Evolutionary conservation across 2,888 invertebrate species (phyloP), one percentile per base, ranked within the genome.

Genomic region (Nymphalis polychloros): DNA sequence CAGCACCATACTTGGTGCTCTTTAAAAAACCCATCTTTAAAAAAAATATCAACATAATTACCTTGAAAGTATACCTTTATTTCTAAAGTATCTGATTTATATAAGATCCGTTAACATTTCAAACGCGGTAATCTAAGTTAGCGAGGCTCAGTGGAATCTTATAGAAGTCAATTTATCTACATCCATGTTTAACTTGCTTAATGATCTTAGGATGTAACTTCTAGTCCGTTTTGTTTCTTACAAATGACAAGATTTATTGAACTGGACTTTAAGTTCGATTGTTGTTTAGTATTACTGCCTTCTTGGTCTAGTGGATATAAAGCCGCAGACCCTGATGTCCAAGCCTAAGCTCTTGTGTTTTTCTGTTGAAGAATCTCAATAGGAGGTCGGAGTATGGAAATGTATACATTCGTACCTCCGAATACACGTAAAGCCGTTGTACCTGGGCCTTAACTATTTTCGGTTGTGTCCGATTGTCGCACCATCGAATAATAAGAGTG

Each of bases 41-140:
- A 53, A 16, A n/a, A 6, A 2, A 5, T n/a, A 53, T 16, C 17
- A 31, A 7, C 17, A 55, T 31, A 55, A 23, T 31, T 41, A 13
- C 13, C 27, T 31, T 55, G 16, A 55, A 31, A 27, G 17, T 55
- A 27, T n/a, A 31, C 53, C 27, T 31, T 31, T 27, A 31, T 50
- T 8, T 50, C 13, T 50, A 41, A 64, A 7, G 48, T n/a, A 10
- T 10, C 59, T 46, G 41, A 50, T 27, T 52, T 27, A 59, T 65
- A 50, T 19, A 27, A 35, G 8, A 59, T 19, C 41, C 52, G 52
- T 59, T 59, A 50, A 41, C 23, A 46, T 66, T 55, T 66, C 66
- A 66, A 66, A 60, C 61, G 61, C 35, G 61, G 61, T 53, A 66
- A 66, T 66, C 53, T 66, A 66, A 66, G 66, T 66, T 66, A 66